Percentiles rank a stretch among this genome's conserved stretches.
Conservation (phyloP, 2,888 invertebrate genomes). For the Caenorhabditis virilis region DNA sequence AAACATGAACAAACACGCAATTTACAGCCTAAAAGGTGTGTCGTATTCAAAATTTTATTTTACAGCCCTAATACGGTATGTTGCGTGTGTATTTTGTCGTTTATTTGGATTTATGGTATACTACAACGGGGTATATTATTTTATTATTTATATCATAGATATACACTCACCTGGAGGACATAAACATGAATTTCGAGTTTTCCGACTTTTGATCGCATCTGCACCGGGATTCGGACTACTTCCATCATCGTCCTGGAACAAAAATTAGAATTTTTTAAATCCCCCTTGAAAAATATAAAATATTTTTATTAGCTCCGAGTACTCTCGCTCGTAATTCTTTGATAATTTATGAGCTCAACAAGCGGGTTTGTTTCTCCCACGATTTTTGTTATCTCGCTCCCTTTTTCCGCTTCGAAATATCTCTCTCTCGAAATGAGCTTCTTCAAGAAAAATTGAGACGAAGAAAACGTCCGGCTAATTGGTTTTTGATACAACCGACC, state of each 20-base stretch:
- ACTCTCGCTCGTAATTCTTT: slow-evolving; percentile 13
- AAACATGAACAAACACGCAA: too few relatives aligned
- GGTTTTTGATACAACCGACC: background rate
- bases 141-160: background rate
- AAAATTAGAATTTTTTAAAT: background rate
- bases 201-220: slow-evolving; percentile 25
- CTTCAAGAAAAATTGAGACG: too few relatives aligned
- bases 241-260: background rate
- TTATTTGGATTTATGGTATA: background rate
- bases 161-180: slow-evolving; percentile 31
- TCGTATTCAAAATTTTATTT: background rate
- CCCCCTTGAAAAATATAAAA: slow-evolving; percentile 16
- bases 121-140: too few relatives aligned
- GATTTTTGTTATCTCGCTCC: too few relatives aligned
- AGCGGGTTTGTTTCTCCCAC: too few relatives aligned
- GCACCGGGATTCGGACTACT: background rate
- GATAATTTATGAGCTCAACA: slow-evolving; percentile 39
- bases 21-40: background rate
- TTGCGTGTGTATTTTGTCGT: too few relatives aligned
- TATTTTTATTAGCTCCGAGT: background rate
- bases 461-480: background rate
- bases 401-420: background rate
- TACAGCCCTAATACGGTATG: too few relatives aligned
- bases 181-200: slow-evolving; percentile 31
- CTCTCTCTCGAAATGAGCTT: background rate